Evolutionary conservation across 2,797 vertebrate genomes (phyloP).

Genomic region (Chromis chromis): DNA sequence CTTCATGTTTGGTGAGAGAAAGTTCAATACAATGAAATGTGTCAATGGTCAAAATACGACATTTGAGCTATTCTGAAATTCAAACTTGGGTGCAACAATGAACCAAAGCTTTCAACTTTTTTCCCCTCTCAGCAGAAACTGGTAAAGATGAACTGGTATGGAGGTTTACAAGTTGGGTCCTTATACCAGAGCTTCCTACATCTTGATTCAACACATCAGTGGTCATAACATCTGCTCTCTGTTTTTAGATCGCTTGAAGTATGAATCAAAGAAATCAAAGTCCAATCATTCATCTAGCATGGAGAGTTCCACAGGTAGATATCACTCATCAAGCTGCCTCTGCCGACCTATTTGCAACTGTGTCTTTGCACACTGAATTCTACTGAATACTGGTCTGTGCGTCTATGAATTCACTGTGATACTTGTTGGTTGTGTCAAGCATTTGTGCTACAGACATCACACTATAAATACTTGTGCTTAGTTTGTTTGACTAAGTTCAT

Average conservation of each 20-base stretch:
- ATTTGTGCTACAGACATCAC: conserved; percentile 6
- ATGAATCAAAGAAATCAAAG: conserved; percentile 96
- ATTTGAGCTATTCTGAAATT: too few relatives aligned
- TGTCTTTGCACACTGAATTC: conserved; percentile 31
- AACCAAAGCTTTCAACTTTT: conserved; percentile 10
- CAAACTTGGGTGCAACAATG: too few relatives aligned
- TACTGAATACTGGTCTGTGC: conserved; percentile 35
- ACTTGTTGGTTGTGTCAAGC: conserved; percentile 29
- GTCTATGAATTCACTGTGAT: conserved; percentile 37
- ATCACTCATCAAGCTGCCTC: conserved; percentile 66
- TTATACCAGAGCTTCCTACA: conserved; percentile 30
- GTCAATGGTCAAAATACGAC: too few relatives aligned
- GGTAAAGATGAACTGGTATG: conserved; percentile 16
- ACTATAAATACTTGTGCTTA: conserved; percentile 15
- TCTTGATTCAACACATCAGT: conserved; percentile 42
- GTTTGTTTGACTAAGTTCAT: conserved; percentile 15
- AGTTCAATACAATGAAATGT: too few relatives aligned
- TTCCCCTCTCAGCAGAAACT: conserved; percentile 7
- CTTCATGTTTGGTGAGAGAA: too few relatives aligned
- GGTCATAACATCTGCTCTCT: conserved; percentile 77
- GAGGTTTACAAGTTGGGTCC: neutral
- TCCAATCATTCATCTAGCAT: conserved; percentile 85
- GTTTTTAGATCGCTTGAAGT: conserved; percentile 97
- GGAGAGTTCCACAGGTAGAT: conserved; percentile 85
- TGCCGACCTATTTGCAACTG: conserved; percentile 34